Conservation (phyloP, 2,113 vertebrate genomes). For the Paratilapia polleni region DNA sequence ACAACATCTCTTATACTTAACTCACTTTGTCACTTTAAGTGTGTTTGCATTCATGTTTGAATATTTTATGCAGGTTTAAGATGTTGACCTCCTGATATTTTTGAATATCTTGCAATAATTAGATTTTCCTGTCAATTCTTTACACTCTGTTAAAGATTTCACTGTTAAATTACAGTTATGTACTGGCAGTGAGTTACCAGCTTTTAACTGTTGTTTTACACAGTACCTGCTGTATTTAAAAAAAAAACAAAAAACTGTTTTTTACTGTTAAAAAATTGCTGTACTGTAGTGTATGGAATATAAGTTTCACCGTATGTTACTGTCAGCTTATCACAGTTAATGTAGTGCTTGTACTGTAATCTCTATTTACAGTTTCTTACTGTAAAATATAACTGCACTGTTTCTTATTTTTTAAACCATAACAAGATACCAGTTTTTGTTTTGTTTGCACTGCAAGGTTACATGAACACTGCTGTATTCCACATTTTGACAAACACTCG, state of each 20-base stretch:
- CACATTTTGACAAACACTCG: neutral
- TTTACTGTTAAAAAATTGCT: neutral
- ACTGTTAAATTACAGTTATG: no score
- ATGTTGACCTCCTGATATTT: neutral
- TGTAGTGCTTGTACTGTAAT: neutral
- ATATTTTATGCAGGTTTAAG: neutral
- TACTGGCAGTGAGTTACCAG: no score
- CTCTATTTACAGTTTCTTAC: neutral
- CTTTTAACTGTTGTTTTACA: neutral
- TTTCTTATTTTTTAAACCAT: neutral
- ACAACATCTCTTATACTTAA: constrained; percentile 18
- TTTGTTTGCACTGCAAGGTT: neutral
- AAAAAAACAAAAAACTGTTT: neutral
- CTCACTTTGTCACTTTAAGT: neutral
- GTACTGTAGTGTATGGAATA: neutral
- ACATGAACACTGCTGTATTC: neutral
- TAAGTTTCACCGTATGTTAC: neutral
- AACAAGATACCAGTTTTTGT: neutral
- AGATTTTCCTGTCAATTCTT: neutral
- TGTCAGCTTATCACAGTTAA: neutral
- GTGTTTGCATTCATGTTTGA: neutral
- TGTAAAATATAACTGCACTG: neutral
- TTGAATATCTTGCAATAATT: neutral
- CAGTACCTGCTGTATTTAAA: neutral
- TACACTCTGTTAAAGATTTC: no score